Evolutionary conservation across 2,113 vertebrate genomes (phyloP), one percentile per base, ranked within the genome.

Genomic region (Miniopterus natalensis): DNA sequence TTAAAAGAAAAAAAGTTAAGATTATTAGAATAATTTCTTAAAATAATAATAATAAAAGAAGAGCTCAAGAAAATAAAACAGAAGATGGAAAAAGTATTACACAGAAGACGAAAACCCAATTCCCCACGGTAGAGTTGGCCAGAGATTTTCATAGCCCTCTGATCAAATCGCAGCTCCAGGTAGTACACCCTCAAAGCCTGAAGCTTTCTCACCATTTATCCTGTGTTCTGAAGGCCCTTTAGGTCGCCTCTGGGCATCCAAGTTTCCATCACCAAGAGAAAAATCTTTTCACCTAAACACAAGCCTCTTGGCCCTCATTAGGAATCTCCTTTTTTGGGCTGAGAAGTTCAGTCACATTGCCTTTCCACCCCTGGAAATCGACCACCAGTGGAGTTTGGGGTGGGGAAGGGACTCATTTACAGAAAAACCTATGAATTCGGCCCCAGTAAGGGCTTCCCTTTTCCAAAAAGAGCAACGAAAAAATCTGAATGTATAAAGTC

Each of bases 391-490:
- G 45, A 10, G 91, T 96, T 78, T 78, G 14, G 12, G 25, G 21
- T 21, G 7, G 8, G 57, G 25, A 3, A 9, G 11, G 61, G 3
- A 74, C 73, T 97, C 93, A 96, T 96, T 98, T 97, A 98, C 95
- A 96, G 97, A 97, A 98, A 98, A 98, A 96, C 90, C 84, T 94
- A 96, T 95, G 95, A 97, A 97, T 98, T 95, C 96, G 79, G 63
- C 79, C 97, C 96, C 95, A 97, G 65, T 63, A 85, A 98, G 70
- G 97, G 79, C 97, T 98, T 98, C 97, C 97, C 96, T 98, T 98
- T 97, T 95, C 94, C 97, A 98, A 98, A 96, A 94, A 87, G 90
- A 98, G 89, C 94, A 98, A 97, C 86, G 47, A 88, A 84, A 95
- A 94, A 97, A 96, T 85, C 88, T 95, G 93, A 95, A 86, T 74